phyloP scores from a whole-genome alignment of 2,113 vertebrate genomes.

The Serilophus lunatus region DNA sequence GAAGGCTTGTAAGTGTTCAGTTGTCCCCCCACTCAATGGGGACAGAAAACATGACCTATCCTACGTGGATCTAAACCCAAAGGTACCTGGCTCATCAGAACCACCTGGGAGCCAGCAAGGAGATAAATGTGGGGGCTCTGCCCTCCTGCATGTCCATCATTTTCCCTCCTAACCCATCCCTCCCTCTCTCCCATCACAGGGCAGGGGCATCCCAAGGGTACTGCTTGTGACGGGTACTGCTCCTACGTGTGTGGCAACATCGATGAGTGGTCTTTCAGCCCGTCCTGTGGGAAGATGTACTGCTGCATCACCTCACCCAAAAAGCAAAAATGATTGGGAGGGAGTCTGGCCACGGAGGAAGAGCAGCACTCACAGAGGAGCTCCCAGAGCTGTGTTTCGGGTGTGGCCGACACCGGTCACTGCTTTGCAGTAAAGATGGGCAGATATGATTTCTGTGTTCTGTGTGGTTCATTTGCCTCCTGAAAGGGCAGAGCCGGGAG shows the following conservation, averaged over 20 bases:
- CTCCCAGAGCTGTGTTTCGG: fast-evolving
- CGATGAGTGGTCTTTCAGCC: constrained; percentile 4
- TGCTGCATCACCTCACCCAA: constrained; percentile 35
- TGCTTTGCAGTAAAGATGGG: constrained; percentile 25
- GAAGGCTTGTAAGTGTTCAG: not conserved
- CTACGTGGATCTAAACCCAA: not conserved
- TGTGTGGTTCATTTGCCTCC: not conserved
- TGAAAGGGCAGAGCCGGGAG: fast-evolving
- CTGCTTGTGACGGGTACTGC: not conserved
- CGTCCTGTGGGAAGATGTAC: constrained; percentile 11
- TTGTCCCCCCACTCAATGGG: not conserved
- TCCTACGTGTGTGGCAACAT: not conserved
- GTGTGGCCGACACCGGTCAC: fast-evolving
- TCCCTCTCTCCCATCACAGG: not conserved
- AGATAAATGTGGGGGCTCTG: not conserved
- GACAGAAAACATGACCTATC: not conserved
- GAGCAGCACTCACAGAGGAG: fast-evolving
- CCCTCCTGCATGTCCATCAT: fast-evolving
- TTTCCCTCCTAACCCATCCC: not conserved
- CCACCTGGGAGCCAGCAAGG: not conserved
- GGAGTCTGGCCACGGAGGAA: fast-evolving
- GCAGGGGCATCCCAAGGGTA: not conserved
- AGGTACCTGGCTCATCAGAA: not conserved
- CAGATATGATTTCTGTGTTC: not conserved
- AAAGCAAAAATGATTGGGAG: not conserved